These are phyloP conservation scores for Tachina fera DNA, from an alignment of 2,888 invertebrate species.

Conservation along the genomic window DNA sequence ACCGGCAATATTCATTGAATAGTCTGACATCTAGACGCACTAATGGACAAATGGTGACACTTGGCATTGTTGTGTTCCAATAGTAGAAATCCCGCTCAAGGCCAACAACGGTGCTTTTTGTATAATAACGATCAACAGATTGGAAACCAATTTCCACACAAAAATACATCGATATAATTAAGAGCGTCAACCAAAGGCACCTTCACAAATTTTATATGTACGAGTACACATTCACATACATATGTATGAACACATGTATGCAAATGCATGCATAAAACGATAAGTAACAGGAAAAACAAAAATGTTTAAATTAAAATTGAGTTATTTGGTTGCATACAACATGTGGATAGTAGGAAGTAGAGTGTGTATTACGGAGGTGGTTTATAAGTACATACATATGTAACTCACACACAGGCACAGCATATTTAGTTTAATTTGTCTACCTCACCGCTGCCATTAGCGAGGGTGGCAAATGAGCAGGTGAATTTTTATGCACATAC, in stretches of 20 bases:
- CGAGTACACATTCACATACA: neutral
- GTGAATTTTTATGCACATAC: constrained; percentile 1
- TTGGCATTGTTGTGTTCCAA: constrained; percentile 81
- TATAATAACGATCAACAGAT: constrained; percentile 79
- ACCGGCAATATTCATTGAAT: constrained; percentile 78
- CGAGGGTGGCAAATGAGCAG: neutral
- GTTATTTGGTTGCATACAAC: constrained; percentile 44
- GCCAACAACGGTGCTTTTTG: constrained; percentile 80
- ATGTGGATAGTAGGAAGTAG: neutral
- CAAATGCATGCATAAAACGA: neutral
- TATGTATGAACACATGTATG: neutral
- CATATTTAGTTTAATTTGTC: neutral
- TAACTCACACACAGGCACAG: neutral
- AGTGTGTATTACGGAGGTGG: neutral
- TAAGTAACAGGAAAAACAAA: constrained; percentile 19
- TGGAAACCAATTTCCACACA: constrained; percentile 78
- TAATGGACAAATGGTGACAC: constrained; percentile 81
- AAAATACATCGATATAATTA: constrained; percentile 76
- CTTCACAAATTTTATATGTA: constrained; percentile 63
- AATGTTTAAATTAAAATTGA: constrained; percentile 64
- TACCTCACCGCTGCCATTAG: neutral
- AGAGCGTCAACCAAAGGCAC: constrained; percentile 77
- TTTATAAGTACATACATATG: neutral
- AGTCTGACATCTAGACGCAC: constrained; percentile 75
- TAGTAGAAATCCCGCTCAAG: constrained; percentile 81